Evolutionary conservation across 1,140 invertebrate species (phyloP), one percentile per base, ranked within the genome.

Genomic region (Steinernema feltiae): DNA sequence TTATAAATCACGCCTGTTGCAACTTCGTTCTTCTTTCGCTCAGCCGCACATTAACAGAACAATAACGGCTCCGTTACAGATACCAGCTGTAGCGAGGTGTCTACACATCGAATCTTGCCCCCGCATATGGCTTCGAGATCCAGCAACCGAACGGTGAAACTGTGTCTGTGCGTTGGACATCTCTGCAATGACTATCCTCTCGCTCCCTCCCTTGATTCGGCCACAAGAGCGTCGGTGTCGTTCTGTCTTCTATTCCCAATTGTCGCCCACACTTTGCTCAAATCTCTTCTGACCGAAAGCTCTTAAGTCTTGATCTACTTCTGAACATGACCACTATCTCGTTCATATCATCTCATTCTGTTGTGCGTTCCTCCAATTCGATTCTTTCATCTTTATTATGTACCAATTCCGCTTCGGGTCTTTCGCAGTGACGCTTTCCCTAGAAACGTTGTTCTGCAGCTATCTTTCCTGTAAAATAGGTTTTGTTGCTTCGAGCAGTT

Each of bases 151-250:
- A 63, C 53, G 12, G 53, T 63, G 53, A 63, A 63, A 21, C 53
- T 63, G 53, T 63, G 53, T 63, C 53, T 63, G 12, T 63, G 53
- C 24, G 53, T 63, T 15, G 53, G 53, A 3, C 53, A 63, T 21
- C 53, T 63, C 24, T 63, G 53, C 53, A 63, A 63, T 21, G 53
- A 63, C 53, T 63, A 63, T 21, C 53, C 53, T 27, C 53, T 63
- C 3, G 53, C 53, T 7, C 53, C 53, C 24, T 63, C 53, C 7
- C 53, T n/a, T 21, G 53, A 63, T 21, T 63, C 53, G 15, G 24
- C 53, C 15, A 15, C 53, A 27, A 7, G 53, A 63, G 53, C 53
- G 12, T 63, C 53, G 24, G 53, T 63, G 15, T 15, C 53, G 7
- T 12, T 27, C 12, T 63, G 15, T 21, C 2, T 63, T 3, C 24